Evolutionary conservation across 1,140 invertebrate species (phyloP), one percentile per base, ranked within the genome.

Genomic region (Belonocnema kinseyi): DNA sequence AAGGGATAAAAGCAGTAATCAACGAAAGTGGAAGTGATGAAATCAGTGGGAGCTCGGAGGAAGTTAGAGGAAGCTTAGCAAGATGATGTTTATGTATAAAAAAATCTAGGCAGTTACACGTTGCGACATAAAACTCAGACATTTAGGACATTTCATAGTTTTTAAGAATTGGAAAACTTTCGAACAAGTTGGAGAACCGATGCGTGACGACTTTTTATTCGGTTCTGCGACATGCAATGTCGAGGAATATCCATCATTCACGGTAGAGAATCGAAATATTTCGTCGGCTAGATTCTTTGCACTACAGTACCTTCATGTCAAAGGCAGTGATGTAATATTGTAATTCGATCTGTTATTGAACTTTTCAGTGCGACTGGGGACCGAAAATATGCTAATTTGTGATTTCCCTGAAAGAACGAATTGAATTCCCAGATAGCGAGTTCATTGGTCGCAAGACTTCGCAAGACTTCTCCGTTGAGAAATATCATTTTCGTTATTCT

Each of bases 311-410:
- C 61, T 66, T 66, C 61, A 66, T 46, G 40, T 46, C 10, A 46
- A 46, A 46, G 40, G 40, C 7, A 46, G 40, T 46, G 40, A 46
- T 46, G 40, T 46, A 46, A 46, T 46, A 66, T 40, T 66, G 61
- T 66, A 66, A 66, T 66, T 66, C 40, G 61, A 66, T 66, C 61
- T 66, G 61, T 66, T 66, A 66, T 33, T 58, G 21, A 58, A 58
- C 26, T 46, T 66, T 33, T 4, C 61, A 11, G 26, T 66, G 61
- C 61, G 33, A 40, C 58, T 26, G 12, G 10, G 26, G 53, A n/a
- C n/a, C 16, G n/a, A 66, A 66, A 66, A 66, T 33, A 33, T 46
- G 40, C 7, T 46, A 6, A 46, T 8, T 46, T 46, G n/a, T 66
- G 10, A 58, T 66, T 66, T 66, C 46, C 6, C 61, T 66, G 61